A percentile compares a stretch with the other conserved stretches of the same genome.
These are phyloP conservation scores for silkworm (Bombyx mori) DNA, from an alignment of 1,140 invertebrate genomes.

Conservation along the genomic window DNA sequence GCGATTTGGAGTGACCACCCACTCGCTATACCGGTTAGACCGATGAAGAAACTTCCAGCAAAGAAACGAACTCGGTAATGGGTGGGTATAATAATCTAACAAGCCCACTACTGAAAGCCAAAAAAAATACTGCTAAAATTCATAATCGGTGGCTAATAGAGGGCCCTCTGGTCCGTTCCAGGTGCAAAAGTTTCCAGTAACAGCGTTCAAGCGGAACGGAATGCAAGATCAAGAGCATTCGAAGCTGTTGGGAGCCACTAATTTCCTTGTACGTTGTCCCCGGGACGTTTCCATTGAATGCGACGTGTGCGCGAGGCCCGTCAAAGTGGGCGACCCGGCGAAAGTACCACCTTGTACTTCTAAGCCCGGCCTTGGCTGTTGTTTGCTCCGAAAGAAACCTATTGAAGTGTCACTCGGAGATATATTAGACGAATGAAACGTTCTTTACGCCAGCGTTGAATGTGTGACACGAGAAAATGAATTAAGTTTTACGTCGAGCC, in stretches of 20 bases:
- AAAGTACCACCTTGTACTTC: constrained; percentile 35
- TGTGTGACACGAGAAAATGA: constrained; percentile 6
- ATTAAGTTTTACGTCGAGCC: constrained; percentile 6
- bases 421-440: constrained; percentile 40
- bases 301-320: constrained; percentile 26
- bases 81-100: too few species aligned
- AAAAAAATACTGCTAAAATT: background rate
- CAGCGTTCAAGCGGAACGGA: constrained; percentile 59
- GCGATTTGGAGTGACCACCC: constrained; percentile 38
- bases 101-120: background rate
- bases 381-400: constrained; percentile 38
- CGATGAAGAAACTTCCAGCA: constrained; percentile 45
- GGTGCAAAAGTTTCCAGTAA: constrained; percentile 48
- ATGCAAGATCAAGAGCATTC: constrained; percentile 61
- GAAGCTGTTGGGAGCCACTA: constrained; percentile 40
- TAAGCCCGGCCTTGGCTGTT: constrained; percentile 22
- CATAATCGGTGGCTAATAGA: constrained; percentile 20
- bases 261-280: constrained; percentile 45
- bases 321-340: constrained; percentile 39
- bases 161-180: constrained; percentile 46
- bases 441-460: background rate
- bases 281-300: constrained; percentile 47
- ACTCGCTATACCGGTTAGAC: constrained; percentile 36
- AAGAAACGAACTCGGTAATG: background rate
- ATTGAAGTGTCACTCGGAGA: constrained; percentile 47